Base-by-base conservation (phyloP, 2,113 vertebrate species). In the Abramis brama region DNA sequence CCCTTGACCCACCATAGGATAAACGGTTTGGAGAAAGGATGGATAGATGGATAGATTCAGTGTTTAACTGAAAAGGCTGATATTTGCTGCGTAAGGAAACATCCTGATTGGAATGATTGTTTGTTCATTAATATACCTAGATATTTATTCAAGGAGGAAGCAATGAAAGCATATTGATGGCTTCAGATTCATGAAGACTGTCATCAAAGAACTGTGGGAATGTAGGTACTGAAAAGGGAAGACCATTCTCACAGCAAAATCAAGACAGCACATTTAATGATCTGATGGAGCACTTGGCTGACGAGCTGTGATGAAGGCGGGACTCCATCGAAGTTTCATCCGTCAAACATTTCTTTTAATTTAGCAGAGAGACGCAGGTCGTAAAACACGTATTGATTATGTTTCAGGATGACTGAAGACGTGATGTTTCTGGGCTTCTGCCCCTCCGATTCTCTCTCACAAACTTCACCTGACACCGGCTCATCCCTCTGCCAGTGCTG, bases 301-400 rank as follows among this genome's bases (percentile, higher is more conserved):
- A 80, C 23, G 78, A 62, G 60, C 30, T 73, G 85, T 6, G 39
- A 81, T 74, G 77, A 86, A 71, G 82, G 79, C 73, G 75, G 45
- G 59, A 62, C 68, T 80, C 57, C 55, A 78, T 50, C 23, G 27
- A 79, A 68, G 70, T 57, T 81, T 76, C 82, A 79, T 88, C 68
- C 39, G 60, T 39, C 70, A 77, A 85, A 82, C 78, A 85, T 87
- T 88, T 79, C 36, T 88, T 88, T 86, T 81, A 47, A 88, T 88
- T 86, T 86, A 82, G 43, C 50, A 6, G 64, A 89, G 88, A 87
- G 83, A 78, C 17, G 55, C 77, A 66, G 84, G 83, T 82, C 62
- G 62, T 89, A 87, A 89, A 90, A 82, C 52, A 82, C 74, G 7
- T 86, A 89, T 90, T 85, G 89, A 90, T 84, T 85, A 90, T 59